Evolutionary conservation across 2,888 invertebrate genomes (phyloP).

Genomic region (Tolmerus cingulatus): DNA sequence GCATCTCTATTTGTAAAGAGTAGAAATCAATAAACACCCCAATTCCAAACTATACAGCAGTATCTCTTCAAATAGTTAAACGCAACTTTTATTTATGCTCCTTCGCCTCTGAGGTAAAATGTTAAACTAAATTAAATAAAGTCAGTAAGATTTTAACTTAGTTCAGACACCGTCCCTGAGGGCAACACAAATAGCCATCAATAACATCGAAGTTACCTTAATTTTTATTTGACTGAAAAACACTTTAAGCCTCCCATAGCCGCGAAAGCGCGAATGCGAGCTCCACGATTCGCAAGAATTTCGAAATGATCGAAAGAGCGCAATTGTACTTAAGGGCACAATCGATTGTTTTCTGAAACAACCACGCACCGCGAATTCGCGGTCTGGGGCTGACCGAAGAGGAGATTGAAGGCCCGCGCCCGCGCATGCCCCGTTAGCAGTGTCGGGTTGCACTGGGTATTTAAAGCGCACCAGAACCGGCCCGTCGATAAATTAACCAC

Average conservation of each 20-base stretch:
- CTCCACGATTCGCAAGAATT: neutral
- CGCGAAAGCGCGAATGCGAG: neutral
- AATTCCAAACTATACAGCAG: too few relatives aligned
- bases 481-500: conserved; percentile 20
- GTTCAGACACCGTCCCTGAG: neutral
- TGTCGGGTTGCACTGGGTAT: neutral
- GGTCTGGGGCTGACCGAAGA: neutral
- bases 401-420: neutral
- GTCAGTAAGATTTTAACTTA: neutral
- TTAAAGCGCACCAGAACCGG: neutral
- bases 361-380: neutral
- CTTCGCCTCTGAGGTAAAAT: neutral
- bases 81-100: too few relatives aligned
- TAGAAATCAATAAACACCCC: too few relatives aligned
- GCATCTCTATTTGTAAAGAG: too few relatives aligned
- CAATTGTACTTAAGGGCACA: conserved; percentile 27
- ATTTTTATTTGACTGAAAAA: conserved; percentile 24
- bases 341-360: conserved; percentile 22
- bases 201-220: conserved; percentile 9
- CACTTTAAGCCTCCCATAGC: neutral
- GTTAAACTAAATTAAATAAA: neutral
- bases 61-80: too few relatives aligned
- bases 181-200: conserved; percentile 31
- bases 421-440: neutral
- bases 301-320: neutral